Conservation (phyloP, 2,113 vertebrate genomes). For the Monopterus albus region DNA sequence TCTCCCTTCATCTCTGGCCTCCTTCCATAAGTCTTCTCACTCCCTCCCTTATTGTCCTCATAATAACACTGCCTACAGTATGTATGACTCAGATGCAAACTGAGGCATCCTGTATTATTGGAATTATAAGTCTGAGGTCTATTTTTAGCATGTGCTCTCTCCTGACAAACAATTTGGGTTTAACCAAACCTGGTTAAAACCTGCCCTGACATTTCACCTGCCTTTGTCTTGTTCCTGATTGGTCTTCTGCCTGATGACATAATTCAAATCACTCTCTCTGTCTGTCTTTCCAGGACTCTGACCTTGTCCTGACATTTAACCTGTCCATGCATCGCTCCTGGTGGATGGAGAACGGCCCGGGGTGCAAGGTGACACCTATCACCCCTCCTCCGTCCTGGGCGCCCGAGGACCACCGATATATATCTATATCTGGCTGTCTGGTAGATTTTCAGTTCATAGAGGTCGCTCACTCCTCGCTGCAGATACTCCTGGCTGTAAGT, state of each 20-base stretch:
- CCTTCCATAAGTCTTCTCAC: neutral
- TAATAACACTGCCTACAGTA: conserved; percentile 12
- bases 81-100: conserved; percentile 52
- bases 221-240: conserved; percentile 6
- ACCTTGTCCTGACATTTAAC: conserved; percentile 99
- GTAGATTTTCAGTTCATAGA: conserved; percentile 98
- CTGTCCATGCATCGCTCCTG: conserved; percentile 99
- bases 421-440: conserved; percentile 95
- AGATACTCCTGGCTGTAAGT: conserved; percentile 99
- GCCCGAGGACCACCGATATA: conserved; percentile 97
- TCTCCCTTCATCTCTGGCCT: neutral
- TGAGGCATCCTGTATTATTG: conserved; percentile 33
- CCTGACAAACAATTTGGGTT: conserved; percentile 40
- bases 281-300: conserved; percentile 87
- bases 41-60: neutral
- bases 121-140: conserved; percentile 34
- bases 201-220: conserved; percentile 23
- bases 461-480: conserved; percentile 96
- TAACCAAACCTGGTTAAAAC: conserved; percentile 34
- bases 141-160: conserved; percentile 43
- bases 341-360: conserved; percentile 99
- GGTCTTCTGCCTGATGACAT: conserved; percentile 22
- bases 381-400: conserved; percentile 97
- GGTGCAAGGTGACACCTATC: conserved; percentile 95
- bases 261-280: conserved; percentile 41